A percentile compares a stretch with the other conserved stretches of the same genome.
Evolutionary conservation across 1,140 invertebrate species (phyloP).

Genomic region (Pseudomyrmex sp.): DNA sequence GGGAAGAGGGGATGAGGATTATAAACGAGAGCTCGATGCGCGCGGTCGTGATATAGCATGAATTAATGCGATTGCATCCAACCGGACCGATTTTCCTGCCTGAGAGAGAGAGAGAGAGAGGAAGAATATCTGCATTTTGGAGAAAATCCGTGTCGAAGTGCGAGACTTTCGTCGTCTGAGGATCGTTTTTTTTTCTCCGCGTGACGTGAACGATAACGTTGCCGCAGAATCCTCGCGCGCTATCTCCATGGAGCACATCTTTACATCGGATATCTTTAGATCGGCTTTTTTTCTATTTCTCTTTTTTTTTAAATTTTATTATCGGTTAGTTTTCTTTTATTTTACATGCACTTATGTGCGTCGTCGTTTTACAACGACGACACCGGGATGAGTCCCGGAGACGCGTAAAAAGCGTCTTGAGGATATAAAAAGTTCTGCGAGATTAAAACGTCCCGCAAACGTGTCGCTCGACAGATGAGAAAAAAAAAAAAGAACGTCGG

Average conservation of each 20-base stretch:
- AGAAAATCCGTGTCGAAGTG: too few species aligned
- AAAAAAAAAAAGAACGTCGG: too few species aligned
- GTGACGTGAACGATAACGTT: background rate
- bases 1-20: background rate
- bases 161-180: background rate
- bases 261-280: constrained; percentile 51
- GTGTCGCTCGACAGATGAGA: too few species aligned
- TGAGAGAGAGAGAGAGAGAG: background rate
- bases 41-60: constrained; percentile 2
- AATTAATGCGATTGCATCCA: constrained; percentile 45
- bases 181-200: background rate
- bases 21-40: background rate
- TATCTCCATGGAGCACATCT: constrained; percentile 23
- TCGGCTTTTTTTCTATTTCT: background rate
- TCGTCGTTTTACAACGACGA: background rate
- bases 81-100: constrained; percentile 13
- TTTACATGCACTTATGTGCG: background rate
- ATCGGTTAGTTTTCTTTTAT: constrained; percentile 7
- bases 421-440: background rate
- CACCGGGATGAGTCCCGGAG: constrained; percentile 3
- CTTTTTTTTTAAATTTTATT: background rate
- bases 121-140: background rate
- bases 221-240: background rate
- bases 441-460: too few species aligned
- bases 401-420: constrained; percentile 1